Evolutionary conservation across 2,888 invertebrate species (phyloP).

Genomic region (Unio delphinus): DNA sequence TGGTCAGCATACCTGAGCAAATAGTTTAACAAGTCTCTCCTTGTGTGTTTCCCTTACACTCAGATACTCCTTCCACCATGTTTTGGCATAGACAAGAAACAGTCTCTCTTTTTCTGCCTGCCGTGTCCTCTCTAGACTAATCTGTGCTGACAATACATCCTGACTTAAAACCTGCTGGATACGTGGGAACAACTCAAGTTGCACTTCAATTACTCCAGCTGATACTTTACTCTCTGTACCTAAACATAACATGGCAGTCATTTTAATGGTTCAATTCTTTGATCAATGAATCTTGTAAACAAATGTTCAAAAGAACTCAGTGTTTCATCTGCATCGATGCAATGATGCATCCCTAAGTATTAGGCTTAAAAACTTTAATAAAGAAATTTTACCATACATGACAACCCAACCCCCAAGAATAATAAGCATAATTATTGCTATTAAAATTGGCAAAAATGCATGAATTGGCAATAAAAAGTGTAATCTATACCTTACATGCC

Average conservation of each 20-base stretch:
- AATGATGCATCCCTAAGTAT: no score
- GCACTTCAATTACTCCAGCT: constrained; percentile 68
- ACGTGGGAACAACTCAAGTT: constrained; percentile 66
- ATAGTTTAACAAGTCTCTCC: constrained; percentile 71
- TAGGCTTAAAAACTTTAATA: background rate
- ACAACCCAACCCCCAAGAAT: no score
- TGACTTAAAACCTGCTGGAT: constrained; percentile 50
- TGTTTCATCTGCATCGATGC: no score
- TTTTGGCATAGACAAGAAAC: constrained; percentile 71
- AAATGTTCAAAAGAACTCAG: no score
- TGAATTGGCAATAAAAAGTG: no score
- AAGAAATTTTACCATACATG: background rate
- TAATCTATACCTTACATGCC: no score
- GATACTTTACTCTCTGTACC: constrained; percentile 67
- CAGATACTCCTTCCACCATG: constrained; percentile 72
- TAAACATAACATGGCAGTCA: constrained; percentile 16
- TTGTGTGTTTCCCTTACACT: constrained; percentile 66
- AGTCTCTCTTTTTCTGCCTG: constrained; percentile 69
- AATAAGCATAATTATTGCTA: no score
- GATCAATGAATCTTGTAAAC: no score
- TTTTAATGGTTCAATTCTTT: no score
- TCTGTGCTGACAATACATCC: constrained; percentile 63
- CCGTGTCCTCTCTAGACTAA: constrained; percentile 62
- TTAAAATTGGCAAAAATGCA: no score
- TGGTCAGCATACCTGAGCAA: constrained; percentile 64